Base-by-base conservation (phyloP, 2,113 vertebrate genomes). In the Sarotherodon lohbergeri region DNA sequence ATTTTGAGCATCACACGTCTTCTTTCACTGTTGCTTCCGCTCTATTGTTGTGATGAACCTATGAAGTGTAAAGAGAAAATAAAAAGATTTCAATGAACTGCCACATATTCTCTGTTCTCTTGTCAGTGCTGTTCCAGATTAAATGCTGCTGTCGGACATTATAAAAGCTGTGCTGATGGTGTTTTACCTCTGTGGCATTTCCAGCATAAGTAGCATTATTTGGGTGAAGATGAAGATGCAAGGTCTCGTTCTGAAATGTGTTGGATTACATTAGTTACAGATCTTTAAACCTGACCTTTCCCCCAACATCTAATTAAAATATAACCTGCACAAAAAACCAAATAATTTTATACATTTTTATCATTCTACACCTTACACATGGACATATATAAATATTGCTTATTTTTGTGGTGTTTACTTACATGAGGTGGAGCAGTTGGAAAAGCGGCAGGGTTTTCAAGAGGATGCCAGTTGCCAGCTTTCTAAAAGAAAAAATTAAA, bases 161-260 rank as follows among this genome's bases (percentile, higher is more conserved):
- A n/a, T n/a, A n/a, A n/a, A n/a, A n/a, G n/a, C n/a, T n/a, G n/a
- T n/a, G n/a, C n/a, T n/a, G n/a, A n/a, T n/a, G n/a, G n/a, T n/a
- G n/a, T n/a, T n/a, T n/a, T n/a, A n/a, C 66, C 39, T 71, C n/a
- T 73, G 63, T 41, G 36, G 6, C 34, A 68, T 41, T 68, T 22
- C 19, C 17, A 41, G 6, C 6, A 8, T 0, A 0, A 68, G 27
- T n/a, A 68, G 34, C 11, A n/a, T 66, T 22, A 41, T 8, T 41
- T 68, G 7, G 22, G 22, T 22, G 22, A 22, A 22, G 22, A 22
- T 22, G 22, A 22, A 22, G 6, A 41, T 68, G 34, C 63, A 5
- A 68, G 19, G 17, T 36, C 2, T 0, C 34, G 2, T 46, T 43
- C 66, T 71, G 39, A 71, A 71, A 71, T 41, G 11, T 68, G 19